A percentile compares a stretch with the other conserved stretches of the same genome.
These are phyloP conservation scores for Dysdera silvatica DNA, from an alignment of 1,140 invertebrate species.

Conservation along the genomic window DNA sequence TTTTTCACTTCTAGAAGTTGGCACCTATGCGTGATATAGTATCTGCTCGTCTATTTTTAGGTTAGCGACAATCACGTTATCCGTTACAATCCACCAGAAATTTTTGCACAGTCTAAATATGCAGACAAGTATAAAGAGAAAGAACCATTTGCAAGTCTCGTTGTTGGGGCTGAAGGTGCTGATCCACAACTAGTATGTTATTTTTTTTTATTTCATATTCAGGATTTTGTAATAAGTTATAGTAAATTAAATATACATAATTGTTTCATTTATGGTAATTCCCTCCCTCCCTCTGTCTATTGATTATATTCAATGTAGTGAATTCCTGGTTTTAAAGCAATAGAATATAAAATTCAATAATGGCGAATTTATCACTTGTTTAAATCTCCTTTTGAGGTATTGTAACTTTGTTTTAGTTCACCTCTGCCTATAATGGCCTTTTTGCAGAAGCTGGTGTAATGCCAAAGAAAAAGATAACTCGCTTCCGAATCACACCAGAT, in stretches of 20 bases:
- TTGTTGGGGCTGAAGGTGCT: conserved; percentile 80
- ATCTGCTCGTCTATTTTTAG: conserved; percentile 48
- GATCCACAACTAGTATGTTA: conserved; percentile 62
- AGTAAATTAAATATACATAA: no score
- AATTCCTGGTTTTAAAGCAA: no score
- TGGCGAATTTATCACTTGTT: neutral
- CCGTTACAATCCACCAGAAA: conserved; percentile 76
- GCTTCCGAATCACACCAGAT: conserved; percentile 79
- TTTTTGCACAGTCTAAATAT: conserved; percentile 50
- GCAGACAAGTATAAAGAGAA: conserved; percentile 39
- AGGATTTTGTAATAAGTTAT: no score
- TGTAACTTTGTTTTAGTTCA: conserved; percentile 52
- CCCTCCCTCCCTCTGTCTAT: no score
- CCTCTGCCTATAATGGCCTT: conserved; percentile 77
- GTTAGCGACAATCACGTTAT: conserved; percentile 93
- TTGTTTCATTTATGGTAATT: no score
- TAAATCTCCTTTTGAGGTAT: neutral
- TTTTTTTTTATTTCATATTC: no score
- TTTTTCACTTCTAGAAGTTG: no score
- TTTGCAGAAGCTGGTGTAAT: conserved; percentile 79
- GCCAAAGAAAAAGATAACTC: conserved; percentile 72
- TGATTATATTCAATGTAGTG: no score
- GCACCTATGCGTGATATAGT: no score
- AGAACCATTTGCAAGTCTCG: conserved; percentile 56
- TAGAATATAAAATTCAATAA: no score